phyloP scores from a whole-genome alignment of 35 echinoderm and acorn worm species.

The Hemicentrotus pulcherrimus region DNA sequence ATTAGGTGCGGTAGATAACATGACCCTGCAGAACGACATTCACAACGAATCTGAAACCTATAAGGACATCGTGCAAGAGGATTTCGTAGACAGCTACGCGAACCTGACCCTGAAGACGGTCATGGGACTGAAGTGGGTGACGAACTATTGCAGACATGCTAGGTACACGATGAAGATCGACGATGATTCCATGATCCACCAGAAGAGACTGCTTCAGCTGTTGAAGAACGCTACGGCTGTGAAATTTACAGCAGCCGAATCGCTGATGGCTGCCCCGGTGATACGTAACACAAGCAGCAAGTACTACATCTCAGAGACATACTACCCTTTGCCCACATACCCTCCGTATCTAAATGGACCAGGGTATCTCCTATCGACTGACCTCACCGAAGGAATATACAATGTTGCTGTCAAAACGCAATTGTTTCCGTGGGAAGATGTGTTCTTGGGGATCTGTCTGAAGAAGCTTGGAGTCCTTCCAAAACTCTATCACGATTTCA shows the following conservation, averaged over 20 bases:
- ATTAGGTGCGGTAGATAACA: background rate
- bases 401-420: background rate
- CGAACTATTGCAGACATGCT: constrained; percentile 55
- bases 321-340: constrained; percentile 61
- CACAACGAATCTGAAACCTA: constrained; percentile 47
- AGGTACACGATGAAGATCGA: constrained; percentile 75
- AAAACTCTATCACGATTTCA: background rate
- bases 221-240: constrained; percentile 6
- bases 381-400: constrained; percentile 32
- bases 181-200: constrained; percentile 64
- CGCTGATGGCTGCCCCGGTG: background rate
- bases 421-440: constrained; percentile 56
- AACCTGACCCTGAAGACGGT: constrained; percentile 77
- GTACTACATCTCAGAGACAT: constrained; percentile 70
- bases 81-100: constrained; percentile 63
- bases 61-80: constrained; percentile 65
- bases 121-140: constrained; percentile 72
- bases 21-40: constrained; percentile 1
- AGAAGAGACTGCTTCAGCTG: constrained; percentile 47
- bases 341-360: constrained; percentile 80
- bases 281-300: constrained; percentile 66
- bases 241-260: background rate
- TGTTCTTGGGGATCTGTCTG: constrained; percentile 51
- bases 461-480: constrained; percentile 42
- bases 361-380: constrained; percentile 74